Percentiles rank a stretch among this genome's conserved stretches.
Conservation (phyloP, 2,113 vertebrate species). For the Xiphophorus hellerii region DNA sequence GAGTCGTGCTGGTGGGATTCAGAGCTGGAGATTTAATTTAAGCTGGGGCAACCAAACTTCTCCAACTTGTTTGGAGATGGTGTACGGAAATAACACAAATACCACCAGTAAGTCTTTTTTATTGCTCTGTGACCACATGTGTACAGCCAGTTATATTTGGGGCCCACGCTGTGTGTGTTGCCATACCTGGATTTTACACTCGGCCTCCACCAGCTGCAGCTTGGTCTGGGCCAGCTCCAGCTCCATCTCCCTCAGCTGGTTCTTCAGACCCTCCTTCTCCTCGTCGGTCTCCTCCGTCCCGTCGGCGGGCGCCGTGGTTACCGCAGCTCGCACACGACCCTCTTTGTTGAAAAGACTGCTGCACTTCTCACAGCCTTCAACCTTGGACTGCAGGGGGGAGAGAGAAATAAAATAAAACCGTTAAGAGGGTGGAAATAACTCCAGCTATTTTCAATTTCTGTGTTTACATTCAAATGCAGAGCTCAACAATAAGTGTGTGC, state of each 20-base stretch:
- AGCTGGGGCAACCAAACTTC: neutral
- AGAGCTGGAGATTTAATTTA: neutral
- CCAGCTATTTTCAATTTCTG: neutral
- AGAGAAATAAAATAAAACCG: neutral
- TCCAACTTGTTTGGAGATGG: neutral
- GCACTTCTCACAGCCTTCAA: constrained; percentile 75
- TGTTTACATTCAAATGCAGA: neutral
- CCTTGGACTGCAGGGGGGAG: constrained; percentile 52
- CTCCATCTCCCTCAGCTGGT: constrained; percentile 97
- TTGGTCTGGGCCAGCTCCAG: constrained; percentile 98
- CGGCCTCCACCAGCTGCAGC: constrained; percentile 95
- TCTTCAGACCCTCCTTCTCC: constrained; percentile 93
- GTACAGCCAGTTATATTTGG: neutral
- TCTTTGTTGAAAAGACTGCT: constrained; percentile 77
- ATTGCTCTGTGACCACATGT: neutral
- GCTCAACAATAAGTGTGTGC: neutral
- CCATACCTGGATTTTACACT: constrained; percentile 97
- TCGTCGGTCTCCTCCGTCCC: constrained; percentile 89
- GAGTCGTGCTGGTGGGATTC: neutral
- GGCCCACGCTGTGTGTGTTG: neutral
- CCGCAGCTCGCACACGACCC: constrained; percentile 67
- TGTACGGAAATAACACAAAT: neutral
- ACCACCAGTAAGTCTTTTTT: neutral
- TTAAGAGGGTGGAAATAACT: neutral
- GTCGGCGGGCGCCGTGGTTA: constrained; percentile 76